Evolutionary conservation across 2,113 vertebrate species (phyloP), one percentile per base, ranked within the genome.

Genomic region (Ammodytes marinus): DNA sequence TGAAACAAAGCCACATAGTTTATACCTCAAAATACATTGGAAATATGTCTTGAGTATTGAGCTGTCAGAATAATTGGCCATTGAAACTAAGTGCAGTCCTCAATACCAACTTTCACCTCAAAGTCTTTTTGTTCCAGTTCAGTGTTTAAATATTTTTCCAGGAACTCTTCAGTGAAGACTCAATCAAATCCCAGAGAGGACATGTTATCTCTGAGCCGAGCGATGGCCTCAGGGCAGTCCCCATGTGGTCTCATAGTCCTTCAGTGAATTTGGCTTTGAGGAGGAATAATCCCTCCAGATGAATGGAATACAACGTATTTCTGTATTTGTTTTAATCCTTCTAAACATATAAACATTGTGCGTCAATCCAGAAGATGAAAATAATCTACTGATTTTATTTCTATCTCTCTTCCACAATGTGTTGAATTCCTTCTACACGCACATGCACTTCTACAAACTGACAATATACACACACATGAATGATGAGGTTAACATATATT

Each of bases 271-370:
- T 85, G 86, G 90, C 72, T 66, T 53, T 66, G 39, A 78, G 47
- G 79, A 52, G 55, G 53, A 64, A 53, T 91, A 92, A 92, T 93
- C 89, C 80, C 68, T 89, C 77, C 85, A 89, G 88, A 91, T 90
- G 67, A 91, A 86, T 80, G 52, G 50, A 80, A 74, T 65, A 64
- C 61, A 80, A 71, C 86, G 88, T 85, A 77, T 89, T 89, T 83
- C 37, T 85, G 76, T 84, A 77, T 88, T 84, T 82, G 72, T 90
- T 89, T 27, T 87, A 70, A 88, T 85, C 86, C 82, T 61, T 77
- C 74, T 52, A 72, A 77, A 65, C 55, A 64, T 42, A 61, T 49
- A 70, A 69, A 83, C 65, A 80, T 14, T 54, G 13, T 69, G 55
- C 77, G 73, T 84, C 55, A 67, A 40, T 67, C 66, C 45, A 78